Percentiles rank a stretch among this genome's conserved stretches.
phyloP scores from a whole-genome alignment of 2,888 invertebrate genomes.

The Chloromyia formosa region DNA sequence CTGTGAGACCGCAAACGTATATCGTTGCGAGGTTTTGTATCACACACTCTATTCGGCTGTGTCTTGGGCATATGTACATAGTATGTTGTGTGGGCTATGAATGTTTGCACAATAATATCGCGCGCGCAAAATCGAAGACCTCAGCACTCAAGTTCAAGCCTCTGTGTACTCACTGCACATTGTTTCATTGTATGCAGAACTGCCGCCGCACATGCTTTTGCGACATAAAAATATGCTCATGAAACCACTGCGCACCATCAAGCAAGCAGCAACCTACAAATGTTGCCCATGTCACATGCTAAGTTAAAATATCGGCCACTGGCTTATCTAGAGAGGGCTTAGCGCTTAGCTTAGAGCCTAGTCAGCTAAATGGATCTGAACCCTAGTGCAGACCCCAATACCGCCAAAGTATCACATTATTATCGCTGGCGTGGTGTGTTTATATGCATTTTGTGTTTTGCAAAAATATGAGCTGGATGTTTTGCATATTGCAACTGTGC shows the following conservation, averaged over 20 bases:
- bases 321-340: conserved; percentile 20
- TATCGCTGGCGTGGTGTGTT: conserved; percentile 27
- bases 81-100: conserved; percentile 38
- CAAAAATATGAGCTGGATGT: conserved; percentile 22
- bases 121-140: not conserved
- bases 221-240: not conserved
- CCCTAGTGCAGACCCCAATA: not conserved
- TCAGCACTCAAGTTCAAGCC: conserved; percentile 19
- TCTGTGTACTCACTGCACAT: not conserved
- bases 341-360: not conserved
- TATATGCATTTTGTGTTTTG: conserved; percentile 39
- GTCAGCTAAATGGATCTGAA: not conserved
- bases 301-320: conserved; percentile 38
- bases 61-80: conserved; percentile 15
- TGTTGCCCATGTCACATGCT: conserved; percentile 24
- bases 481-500: not conserved
- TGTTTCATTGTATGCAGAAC: too few relatives aligned
- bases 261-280: not conserved
- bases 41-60: not conserved
- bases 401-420: conserved; percentile 26
- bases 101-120: conserved; percentile 39
- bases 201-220: too few relatives aligned
- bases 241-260: not conserved
- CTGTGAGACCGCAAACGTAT: conserved; percentile 20
- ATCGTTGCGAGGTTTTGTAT: too few relatives aligned